phyloP scores from a whole-genome alignment of 1,140 invertebrate genomes.

The Panagrolaimus sp. region DNA sequence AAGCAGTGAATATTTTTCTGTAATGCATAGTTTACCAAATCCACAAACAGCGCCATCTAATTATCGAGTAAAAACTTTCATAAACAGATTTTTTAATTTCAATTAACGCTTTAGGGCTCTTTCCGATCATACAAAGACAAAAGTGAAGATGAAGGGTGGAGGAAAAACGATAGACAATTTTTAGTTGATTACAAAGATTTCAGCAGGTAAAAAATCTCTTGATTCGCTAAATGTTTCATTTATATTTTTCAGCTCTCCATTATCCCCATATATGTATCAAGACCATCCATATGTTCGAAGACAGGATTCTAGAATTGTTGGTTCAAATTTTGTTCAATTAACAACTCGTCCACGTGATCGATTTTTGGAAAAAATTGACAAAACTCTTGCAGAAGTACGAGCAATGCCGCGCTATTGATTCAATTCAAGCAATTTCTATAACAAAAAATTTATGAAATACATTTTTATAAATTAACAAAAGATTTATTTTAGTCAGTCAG shows the following conservation, averaged over 20 bases:
- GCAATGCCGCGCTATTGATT: conserved; percentile 34
- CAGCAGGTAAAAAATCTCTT: conserved; percentile 26
- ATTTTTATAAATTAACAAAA: too few species aligned
- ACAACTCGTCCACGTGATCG: conserved; percentile 39
- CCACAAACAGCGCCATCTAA: too few species aligned
- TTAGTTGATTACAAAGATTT: conserved; percentile 46
- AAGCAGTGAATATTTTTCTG: conserved; percentile 32
- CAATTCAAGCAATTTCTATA: too few species aligned
- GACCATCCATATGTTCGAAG: conserved; percentile 22
- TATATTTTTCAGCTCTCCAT: conserved; percentile 36
- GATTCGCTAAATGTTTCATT: not conserved
- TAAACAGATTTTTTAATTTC: too few species aligned
- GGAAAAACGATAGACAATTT: conserved; percentile 35
- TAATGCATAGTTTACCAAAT: too few species aligned
- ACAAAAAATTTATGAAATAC: too few species aligned
- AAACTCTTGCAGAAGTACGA: conserved; percentile 44
- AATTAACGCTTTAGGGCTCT: too few species aligned
- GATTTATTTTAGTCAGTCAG: too few species aligned
- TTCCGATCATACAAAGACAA: not conserved
- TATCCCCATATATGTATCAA: conserved; percentile 45
- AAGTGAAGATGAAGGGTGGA: conserved; percentile 20
- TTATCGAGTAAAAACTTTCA: too few species aligned
- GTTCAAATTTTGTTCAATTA: conserved; percentile 50
- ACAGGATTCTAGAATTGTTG: conserved; percentile 44
- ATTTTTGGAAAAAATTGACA: conserved; percentile 47